Conservation (phyloP, 2,888 invertebrate species). For the Prionchulus punctatus region DNA sequence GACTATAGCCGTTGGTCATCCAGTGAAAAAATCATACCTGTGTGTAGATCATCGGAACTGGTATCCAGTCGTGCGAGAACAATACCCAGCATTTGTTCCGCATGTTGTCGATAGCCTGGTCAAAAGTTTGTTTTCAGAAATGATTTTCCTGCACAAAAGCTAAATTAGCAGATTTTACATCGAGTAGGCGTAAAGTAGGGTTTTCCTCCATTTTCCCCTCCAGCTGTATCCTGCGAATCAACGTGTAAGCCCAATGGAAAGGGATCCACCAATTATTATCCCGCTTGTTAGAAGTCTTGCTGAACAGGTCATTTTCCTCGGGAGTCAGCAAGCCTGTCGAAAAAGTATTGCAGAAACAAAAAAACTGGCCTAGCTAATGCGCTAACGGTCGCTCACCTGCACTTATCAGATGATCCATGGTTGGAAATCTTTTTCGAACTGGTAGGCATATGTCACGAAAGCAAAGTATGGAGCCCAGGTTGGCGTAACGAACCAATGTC, state of each 20-base stretch:
- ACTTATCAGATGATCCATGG: not conserved
- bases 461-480: not conserved
- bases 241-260: constrained; percentile 2
- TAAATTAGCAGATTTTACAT: not conserved
- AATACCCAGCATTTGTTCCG: constrained; percentile 2
- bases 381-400: not conserved
- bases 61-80: constrained; percentile 1
- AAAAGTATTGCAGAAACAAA: no score
- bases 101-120: not conserved
- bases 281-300: not conserved
- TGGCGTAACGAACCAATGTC: not conserved
- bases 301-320: not conserved
- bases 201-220: not conserved
- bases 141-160: not conserved
- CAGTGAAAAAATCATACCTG: not conserved
- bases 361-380: no score
- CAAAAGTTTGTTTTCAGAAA: no score
- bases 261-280: constrained; percentile 4
- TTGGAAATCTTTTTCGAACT: not conserved
- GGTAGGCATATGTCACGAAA: not conserved
- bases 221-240: not conserved
- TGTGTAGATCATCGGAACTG: constrained; percentile 3
- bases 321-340: not conserved
- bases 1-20: not conserved
- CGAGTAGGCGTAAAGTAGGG: not conserved